Evolutionary conservation across 2,113 vertebrate species (phyloP).

Genomic region (Verasper variegatus): DNA sequence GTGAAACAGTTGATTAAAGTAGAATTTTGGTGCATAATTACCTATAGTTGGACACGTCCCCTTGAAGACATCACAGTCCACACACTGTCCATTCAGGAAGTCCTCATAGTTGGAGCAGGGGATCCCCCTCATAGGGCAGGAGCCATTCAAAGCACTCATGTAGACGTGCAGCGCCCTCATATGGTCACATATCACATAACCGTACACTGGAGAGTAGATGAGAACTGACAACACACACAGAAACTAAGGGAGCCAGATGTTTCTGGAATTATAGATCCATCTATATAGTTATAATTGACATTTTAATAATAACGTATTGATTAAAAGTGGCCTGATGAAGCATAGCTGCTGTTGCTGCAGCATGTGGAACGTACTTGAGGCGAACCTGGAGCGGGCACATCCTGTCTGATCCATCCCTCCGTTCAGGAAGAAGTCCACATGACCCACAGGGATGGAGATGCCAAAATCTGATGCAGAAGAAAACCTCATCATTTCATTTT

Average conservation of each 20-base stretch:
- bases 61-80: conserved; percentile 83
- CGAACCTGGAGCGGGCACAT: conserved; percentile 81
- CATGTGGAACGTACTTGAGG: conserved; percentile 72
- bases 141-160: conserved; percentile 86
- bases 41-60: conserved; percentile 90
- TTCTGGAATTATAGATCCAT: background rate
- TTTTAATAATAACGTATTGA: too few species aligned
- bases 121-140: conserved; percentile 86
- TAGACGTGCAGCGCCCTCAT: conserved; percentile 94
- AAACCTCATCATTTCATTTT: too few species aligned
- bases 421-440: conserved; percentile 94
- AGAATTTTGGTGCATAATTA: conserved; percentile 52
- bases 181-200: conserved; percentile 94
- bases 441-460: conserved; percentile 95
- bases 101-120: conserved; percentile 88
- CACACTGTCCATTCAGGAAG: conserved; percentile 87
- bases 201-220: conserved; percentile 86
- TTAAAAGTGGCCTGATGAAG: too few species aligned
- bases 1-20: too few species aligned
- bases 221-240: conserved; percentile 67
- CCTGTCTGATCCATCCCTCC: conserved; percentile 95
- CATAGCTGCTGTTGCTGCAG: too few species aligned
- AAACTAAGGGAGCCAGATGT: background rate
- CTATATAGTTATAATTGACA: too few species aligned
- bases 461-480: conserved; percentile 86